These are phyloP conservation scores for Eurosta solidaginis DNA, from an alignment of 1,140 invertebrate genomes.

Conservation along the genomic window DNA sequence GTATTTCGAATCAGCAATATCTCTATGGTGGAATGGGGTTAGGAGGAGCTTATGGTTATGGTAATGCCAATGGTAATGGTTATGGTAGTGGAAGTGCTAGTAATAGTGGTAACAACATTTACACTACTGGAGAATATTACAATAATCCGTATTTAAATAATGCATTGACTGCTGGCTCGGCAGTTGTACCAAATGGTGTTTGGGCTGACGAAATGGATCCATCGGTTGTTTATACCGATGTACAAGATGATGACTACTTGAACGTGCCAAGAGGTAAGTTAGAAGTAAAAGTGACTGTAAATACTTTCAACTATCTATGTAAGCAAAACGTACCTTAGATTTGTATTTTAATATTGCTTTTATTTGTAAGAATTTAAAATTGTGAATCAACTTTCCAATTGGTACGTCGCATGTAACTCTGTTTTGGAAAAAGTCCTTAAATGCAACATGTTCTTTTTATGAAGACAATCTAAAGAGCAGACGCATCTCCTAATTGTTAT, in stretches of 20 bases:
- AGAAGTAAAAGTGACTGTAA: background rate
- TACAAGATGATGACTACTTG: slow-evolving; percentile 55
- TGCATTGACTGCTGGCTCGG: slow-evolving; percentile 33
- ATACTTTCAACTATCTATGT: background rate
- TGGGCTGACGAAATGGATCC: slow-evolving; percentile 51
- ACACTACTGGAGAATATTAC: slow-evolving; percentile 27
- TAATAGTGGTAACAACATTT: background rate
- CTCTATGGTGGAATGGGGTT: slow-evolving; percentile 32
- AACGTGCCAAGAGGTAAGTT: slow-evolving; percentile 45
- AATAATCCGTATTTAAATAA: slow-evolving; percentile 32
- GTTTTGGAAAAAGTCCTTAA: too few relatives aligned
- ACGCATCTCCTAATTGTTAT: too few relatives aligned
- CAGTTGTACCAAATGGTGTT: slow-evolving; percentile 41
- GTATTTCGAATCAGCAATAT: slow-evolving; percentile 52
- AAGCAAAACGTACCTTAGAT: background rate
- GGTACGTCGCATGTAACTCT: too few relatives aligned
- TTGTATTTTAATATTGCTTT: background rate
- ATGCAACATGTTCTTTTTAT: too few relatives aligned
- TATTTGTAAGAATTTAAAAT: too few relatives aligned
- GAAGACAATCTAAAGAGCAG: too few relatives aligned
- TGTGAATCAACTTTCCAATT: too few relatives aligned
- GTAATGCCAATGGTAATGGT: background rate
- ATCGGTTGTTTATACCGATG: slow-evolving; percentile 36
- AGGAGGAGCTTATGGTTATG: background rate
- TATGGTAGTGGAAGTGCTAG: background rate